Percentiles rank a stretch among this genome's conserved stretches.
These are phyloP conservation scores for Megatriorchis doriae DNA, from an alignment of 2,113 vertebrate species.

Conservation along the genomic window DNA sequence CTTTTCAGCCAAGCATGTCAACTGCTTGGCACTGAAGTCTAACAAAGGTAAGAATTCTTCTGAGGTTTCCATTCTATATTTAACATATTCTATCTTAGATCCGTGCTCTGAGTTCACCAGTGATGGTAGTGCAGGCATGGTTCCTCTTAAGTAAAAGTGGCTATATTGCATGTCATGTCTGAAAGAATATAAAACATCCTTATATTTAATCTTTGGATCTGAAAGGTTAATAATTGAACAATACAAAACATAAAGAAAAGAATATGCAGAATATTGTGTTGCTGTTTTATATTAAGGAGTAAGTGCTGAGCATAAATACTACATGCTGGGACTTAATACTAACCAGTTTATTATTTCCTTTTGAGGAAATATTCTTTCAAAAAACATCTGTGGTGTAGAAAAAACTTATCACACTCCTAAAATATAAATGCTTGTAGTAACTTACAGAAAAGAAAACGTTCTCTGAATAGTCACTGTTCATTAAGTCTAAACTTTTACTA, in stretches of 20 bases:
- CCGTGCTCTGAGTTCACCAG: background rate
- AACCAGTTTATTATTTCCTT: background rate
- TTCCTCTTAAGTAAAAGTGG: background rate
- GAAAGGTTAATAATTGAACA: background rate
- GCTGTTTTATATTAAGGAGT: background rate
- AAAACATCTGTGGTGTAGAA: background rate
- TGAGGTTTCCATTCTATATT: background rate
- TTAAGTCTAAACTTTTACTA: background rate
- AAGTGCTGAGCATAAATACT: background rate
- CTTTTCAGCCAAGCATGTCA: background rate
- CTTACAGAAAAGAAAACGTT: background rate
- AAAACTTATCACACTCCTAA: background rate
- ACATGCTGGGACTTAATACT: background rate
- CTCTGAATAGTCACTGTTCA: background rate
- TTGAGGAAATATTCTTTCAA: background rate
- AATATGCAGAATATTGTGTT: background rate
- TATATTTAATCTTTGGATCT: background rate
- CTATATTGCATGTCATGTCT: fast-evolving
- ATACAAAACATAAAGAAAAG: background rate
- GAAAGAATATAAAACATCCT: background rate
- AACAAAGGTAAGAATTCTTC: background rate
- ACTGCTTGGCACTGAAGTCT: background rate
- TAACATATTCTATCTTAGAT: background rate
- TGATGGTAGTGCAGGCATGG: background rate
- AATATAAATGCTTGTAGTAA: background rate